Percentiles rank a stretch among this genome's conserved stretches.
phyloP scores from a whole-genome alignment of 2,113 vertebrate species.

The Paramisgurnus dabryanus region DNA sequence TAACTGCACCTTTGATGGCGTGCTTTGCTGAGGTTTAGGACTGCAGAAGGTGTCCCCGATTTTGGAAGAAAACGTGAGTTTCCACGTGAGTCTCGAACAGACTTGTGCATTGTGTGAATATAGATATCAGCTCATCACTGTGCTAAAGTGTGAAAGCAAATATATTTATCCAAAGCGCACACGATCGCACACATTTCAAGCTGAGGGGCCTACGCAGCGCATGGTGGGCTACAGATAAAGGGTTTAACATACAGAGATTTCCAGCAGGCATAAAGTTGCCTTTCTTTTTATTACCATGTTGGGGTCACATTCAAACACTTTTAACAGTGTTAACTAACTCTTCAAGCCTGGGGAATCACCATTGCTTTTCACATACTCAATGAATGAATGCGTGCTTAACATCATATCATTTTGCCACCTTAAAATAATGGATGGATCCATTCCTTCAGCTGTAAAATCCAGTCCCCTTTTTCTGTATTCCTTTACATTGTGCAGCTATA shows the following conservation, averaged over 20 bases:
- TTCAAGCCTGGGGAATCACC: slow-evolving; percentile 30
- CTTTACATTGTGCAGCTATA: no score
- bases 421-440: not conserved
- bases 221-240: slow-evolving; percentile 52
- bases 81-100: slow-evolving; percentile 20
- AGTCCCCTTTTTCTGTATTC: not conserved
- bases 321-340: slow-evolving; percentile 48
- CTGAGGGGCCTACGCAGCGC: slow-evolving; percentile 35
- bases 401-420: not conserved
- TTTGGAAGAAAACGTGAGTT: slow-evolving; percentile 23
- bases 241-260: slow-evolving; percentile 52
- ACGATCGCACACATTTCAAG: slow-evolving; percentile 40
- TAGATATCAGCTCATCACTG: slow-evolving; percentile 40
- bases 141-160: slow-evolving; percentile 39
- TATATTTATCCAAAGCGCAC: slow-evolving; percentile 41
- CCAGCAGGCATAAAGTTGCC: slow-evolving; percentile 34
- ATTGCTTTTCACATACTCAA: slow-evolving; percentile 21
- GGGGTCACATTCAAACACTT: slow-evolving; percentile 57
- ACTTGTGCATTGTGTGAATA: slow-evolving; percentile 24
- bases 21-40: slow-evolving; percentile 22
- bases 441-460: not conserved
- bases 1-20: slow-evolving; percentile 30
- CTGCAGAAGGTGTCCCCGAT: slow-evolving; percentile 18
- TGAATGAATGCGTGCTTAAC: not conserved
- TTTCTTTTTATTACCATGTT: slow-evolving; percentile 35